These are phyloP conservation scores for Nasalis larvatus DNA, from an alignment of 2,113 vertebrate genomes.

Conservation along the genomic window DNA sequence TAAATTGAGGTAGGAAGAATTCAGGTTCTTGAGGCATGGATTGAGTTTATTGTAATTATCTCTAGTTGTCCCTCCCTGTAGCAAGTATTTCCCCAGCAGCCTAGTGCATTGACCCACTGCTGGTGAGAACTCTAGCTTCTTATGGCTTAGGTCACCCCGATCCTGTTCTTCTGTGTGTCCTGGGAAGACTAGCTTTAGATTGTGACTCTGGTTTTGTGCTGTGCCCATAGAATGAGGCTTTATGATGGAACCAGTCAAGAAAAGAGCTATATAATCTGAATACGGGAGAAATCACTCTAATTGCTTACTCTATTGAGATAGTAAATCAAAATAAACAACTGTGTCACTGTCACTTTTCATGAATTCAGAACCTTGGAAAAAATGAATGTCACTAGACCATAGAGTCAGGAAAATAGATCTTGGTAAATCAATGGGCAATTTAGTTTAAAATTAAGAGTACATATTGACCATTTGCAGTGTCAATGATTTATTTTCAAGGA, in stretches of 20 bases:
- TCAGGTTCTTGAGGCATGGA: slow-evolving; percentile 50
- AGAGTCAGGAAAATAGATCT: slow-evolving; percentile 38
- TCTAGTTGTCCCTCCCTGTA: slow-evolving; percentile 11
- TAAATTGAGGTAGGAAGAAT: slow-evolving; percentile 60
- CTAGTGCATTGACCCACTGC: not conserved
- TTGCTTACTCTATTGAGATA: slow-evolving; percentile 6
- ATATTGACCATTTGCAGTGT: slow-evolving; percentile 48
- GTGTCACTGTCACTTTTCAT: slow-evolving; percentile 15
- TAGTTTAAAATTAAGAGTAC: slow-evolving; percentile 70
- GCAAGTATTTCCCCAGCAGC: not conserved
- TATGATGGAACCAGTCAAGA: slow-evolving; percentile 18
- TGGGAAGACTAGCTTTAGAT: slow-evolving; percentile 26
- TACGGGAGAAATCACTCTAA: slow-evolving; percentile 68
- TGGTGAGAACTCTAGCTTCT: slow-evolving; percentile 53
- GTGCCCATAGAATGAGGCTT: slow-evolving; percentile 19
- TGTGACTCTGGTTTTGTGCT: slow-evolving; percentile 57
- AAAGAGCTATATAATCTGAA: slow-evolving; percentile 44
- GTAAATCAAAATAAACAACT: slow-evolving; percentile 49
- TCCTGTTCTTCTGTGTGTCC: slow-evolving; percentile 62
- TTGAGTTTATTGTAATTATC: slow-evolving; percentile 51
- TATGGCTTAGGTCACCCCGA: slow-evolving; percentile 53
- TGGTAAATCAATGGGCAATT: slow-evolving; percentile 48
- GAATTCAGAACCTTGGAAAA: slow-evolving; percentile 54
- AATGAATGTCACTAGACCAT: slow-evolving; percentile 54
- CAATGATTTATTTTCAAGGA: slow-evolving; percentile 57